phyloP scores from a whole-genome alignment of 2,113 vertebrate genomes.

The Dolichallabes microphthalmus region DNA sequence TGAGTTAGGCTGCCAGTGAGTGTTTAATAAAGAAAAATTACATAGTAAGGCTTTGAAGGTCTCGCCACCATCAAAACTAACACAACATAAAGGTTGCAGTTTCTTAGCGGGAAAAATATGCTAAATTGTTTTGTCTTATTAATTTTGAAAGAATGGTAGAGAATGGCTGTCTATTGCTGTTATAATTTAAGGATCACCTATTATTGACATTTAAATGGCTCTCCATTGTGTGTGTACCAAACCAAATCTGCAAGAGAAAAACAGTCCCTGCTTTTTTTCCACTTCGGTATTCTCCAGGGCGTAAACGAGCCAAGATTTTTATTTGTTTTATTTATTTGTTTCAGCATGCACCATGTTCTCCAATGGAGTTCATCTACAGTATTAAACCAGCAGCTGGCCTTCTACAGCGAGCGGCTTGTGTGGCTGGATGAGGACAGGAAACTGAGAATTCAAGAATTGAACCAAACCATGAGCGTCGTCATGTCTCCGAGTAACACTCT shows the following conservation, averaged over 20 bases:
- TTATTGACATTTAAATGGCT: no score
- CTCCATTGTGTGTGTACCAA: no score
- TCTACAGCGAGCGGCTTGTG: constrained; percentile 72
- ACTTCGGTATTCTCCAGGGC: no score
- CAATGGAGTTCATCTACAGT: constrained; percentile 72
- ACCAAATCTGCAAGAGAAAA: no score
- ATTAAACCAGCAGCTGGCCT: constrained; percentile 62
- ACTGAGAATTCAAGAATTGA: constrained; percentile 72
- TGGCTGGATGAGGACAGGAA: constrained; percentile 71
- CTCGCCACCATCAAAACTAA: not conserved
- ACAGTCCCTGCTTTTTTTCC: not conserved
- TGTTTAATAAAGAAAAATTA: no score
- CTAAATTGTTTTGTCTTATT: not conserved
- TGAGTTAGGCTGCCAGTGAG: no score
- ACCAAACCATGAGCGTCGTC: constrained; percentile 64
- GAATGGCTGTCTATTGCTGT: no score
- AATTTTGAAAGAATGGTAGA: no score
- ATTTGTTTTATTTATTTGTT: not conserved
- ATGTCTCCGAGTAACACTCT: constrained; percentile 67
- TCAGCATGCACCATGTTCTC: constrained; percentile 14
- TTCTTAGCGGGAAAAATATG: no score
- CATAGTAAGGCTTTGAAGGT: not conserved
- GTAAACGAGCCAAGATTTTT: no score
- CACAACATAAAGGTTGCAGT: not conserved
- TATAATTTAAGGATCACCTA: not conserved